Conservation (phyloP, 1,140 invertebrate species). For the Steinernema feltiae region DNA sequence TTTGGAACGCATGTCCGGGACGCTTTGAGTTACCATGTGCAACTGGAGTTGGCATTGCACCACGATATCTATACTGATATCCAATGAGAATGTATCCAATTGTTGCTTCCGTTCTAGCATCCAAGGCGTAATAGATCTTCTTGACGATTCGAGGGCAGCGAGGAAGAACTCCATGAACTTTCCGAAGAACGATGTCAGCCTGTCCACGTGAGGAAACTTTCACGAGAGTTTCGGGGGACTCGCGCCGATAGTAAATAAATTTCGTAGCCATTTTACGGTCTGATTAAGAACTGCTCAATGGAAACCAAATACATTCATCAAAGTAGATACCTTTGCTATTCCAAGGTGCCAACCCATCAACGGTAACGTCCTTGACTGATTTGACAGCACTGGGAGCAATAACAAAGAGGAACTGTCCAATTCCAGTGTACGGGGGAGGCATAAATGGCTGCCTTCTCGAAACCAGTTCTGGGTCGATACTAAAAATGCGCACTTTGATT, state of each 20-base stretch:
- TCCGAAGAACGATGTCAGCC: neutral
- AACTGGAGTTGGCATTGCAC: neutral
- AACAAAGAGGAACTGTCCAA: slow-evolving; percentile 1
- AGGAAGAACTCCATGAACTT: neutral
- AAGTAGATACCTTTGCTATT: too few relatives aligned
- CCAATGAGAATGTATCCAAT: neutral
- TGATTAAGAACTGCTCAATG: too few relatives aligned
- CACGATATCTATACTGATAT: neutral
- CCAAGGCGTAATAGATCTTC: neutral
- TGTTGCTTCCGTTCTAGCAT: neutral
- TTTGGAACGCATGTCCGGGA: neutral
- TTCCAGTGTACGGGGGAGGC: neutral
- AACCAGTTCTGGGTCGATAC: neutral
- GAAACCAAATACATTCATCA: too few relatives aligned
- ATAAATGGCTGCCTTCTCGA: neutral
- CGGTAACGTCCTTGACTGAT: slow-evolving; percentile 3
- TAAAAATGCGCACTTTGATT: neutral
- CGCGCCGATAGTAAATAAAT: neutral
- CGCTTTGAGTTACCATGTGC: slow-evolving; percentile 2
- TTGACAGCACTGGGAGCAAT: neutral
- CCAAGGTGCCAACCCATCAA: neutral
- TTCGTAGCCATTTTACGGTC: neutral
- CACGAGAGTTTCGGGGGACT: neutral
- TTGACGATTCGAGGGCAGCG: slow-evolving; percentile 1
- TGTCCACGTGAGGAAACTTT: neutral